These are phyloP conservation scores for Bhutanitis thaidina DNA, from an alignment of 2,888 invertebrate genomes.

Conservation along the genomic window DNA sequence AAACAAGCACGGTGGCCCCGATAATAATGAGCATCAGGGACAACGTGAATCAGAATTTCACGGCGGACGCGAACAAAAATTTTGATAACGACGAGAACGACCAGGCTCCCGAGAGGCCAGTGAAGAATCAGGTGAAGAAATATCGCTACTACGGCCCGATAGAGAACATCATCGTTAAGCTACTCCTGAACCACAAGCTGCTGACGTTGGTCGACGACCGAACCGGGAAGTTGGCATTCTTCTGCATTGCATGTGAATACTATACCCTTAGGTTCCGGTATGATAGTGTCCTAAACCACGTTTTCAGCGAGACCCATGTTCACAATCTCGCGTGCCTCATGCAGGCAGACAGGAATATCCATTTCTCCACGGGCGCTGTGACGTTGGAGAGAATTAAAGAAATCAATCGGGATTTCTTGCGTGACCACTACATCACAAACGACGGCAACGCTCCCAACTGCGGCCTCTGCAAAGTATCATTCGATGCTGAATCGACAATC, in stretches of 20 bases:
- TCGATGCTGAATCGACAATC: slow-evolving; percentile 54
- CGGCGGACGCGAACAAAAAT: slow-evolving; percentile 63
- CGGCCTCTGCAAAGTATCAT: slow-evolving; percentile 47
- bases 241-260: slow-evolving; percentile 71
- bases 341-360: slow-evolving; percentile 59
- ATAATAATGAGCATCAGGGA: slow-evolving; percentile 75
- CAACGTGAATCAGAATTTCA: slow-evolving; percentile 70
- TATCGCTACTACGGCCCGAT: slow-evolving; percentile 71
- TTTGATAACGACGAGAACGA: slow-evolving; percentile 67
- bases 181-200: slow-evolving; percentile 60
- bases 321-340: slow-evolving; percentile 63
- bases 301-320: slow-evolving; percentile 67
- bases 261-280: slow-evolving; percentile 69
- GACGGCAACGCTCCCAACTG: slow-evolving; percentile 44
- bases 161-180: slow-evolving; percentile 55
- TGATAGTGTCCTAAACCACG: slow-evolving; percentile 67
- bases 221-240: slow-evolving; percentile 70
- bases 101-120: slow-evolving; percentile 50
- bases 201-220: slow-evolving; percentile 65
- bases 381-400: slow-evolving; percentile 58
- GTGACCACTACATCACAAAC: slow-evolving; percentile 45
- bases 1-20: slow-evolving; percentile 65
- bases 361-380: slow-evolving; percentile 48
- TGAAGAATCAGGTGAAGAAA: slow-evolving; percentile 60
- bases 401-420: slow-evolving; percentile 59